These are phyloP conservation scores for Cheilosia impressa DNA, from an alignment of 2,888 invertebrate species.

Conservation along the genomic window DNA sequence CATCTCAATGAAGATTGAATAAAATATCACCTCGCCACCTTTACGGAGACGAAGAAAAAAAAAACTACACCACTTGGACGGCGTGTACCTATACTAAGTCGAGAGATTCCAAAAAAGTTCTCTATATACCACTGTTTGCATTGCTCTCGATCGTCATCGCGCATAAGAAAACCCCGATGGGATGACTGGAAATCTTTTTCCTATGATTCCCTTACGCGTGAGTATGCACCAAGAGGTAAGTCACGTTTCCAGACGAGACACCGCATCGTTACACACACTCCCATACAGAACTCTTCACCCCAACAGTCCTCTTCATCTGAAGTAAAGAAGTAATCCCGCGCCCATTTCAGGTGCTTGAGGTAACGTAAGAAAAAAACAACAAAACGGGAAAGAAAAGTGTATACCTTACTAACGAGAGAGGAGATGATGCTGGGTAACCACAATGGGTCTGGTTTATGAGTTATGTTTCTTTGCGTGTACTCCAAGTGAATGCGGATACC, in stretches of 20 bases:
- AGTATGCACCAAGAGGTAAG: constrained; percentile 59
- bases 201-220: constrained; percentile 20
- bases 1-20: constrained; percentile 64
- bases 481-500: constrained; percentile 5
- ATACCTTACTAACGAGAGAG: constrained; percentile 62
- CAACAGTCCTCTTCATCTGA: constrained; percentile 24
- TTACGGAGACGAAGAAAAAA: constrained; percentile 18
- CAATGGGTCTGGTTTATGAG: constrained; percentile 55
- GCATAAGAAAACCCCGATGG: constrained; percentile 16
- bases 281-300: constrained; percentile 7
- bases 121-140: constrained; percentile 42
- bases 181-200: constrained; percentile 36
- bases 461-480: constrained; percentile 19
- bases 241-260: constrained; percentile 64
- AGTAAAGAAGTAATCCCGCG: constrained; percentile 60
- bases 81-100: constrained; percentile 23
- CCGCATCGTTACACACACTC: background rate
- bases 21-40: constrained; percentile 55
- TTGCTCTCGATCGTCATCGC: constrained; percentile 60
- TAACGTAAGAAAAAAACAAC: constrained; percentile 70
- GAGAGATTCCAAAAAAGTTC: constrained; percentile 66
- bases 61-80: constrained; percentile 30
- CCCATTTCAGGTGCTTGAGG: constrained; percentile 69
- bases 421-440: constrained; percentile 20
- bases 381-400: constrained; percentile 34